Conservation (phyloP, 2,797 vertebrate genomes). For the Tragelaphus eurycerus region DNA sequence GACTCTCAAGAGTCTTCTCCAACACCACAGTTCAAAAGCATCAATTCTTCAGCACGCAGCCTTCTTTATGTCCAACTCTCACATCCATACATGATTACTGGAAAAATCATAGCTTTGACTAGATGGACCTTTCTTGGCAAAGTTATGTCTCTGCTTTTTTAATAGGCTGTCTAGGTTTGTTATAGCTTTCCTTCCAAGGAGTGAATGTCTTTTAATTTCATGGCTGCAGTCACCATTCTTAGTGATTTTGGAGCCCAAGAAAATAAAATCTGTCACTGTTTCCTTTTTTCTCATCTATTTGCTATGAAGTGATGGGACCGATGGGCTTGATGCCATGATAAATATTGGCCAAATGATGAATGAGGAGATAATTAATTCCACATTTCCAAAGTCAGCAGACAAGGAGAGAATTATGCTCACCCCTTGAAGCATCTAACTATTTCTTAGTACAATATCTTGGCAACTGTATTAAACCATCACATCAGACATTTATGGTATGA, state of each 20-base stretch:
- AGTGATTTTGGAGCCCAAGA: neutral
- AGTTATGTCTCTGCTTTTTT: neutral
- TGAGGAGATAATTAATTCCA: neutral
- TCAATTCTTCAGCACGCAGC: neutral
- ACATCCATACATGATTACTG: neutral
- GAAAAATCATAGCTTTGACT: neutral
- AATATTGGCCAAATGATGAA: neutral
- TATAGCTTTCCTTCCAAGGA: neutral
- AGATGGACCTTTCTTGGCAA: neutral
- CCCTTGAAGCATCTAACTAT: neutral
- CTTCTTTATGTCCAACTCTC: neutral
- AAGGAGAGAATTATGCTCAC: constrained; percentile 1
- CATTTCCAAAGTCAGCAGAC: neutral
- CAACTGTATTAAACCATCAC: constrained; percentile 43
- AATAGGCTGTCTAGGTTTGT: neutral
- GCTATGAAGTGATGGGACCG: neutral
- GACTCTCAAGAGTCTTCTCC: neutral
- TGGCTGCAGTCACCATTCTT: neutral
- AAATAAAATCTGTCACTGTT: neutral
- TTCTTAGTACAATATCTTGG: constrained; percentile 62
- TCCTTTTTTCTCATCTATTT: neutral
- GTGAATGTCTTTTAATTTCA: neutral
- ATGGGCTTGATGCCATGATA: neutral
- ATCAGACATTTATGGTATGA: neutral
- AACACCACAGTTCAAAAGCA: neutral